phyloP scores from a whole-genome alignment of 1,140 invertebrate genomes.

The Archivesica marissinica region DNA sequence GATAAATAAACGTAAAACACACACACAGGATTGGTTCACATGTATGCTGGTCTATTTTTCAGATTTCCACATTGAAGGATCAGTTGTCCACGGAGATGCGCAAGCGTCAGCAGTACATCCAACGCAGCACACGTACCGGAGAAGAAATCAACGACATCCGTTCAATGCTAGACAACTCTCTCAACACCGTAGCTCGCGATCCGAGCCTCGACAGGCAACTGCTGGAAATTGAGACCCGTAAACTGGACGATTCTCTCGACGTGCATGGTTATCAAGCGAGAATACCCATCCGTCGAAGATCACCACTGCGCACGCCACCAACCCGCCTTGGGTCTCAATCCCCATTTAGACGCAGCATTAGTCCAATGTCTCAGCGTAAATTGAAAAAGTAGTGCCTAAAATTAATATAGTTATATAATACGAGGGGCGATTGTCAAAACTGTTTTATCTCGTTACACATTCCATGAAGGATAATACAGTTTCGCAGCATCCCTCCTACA shows the following conservation, averaged over 20 bases:
- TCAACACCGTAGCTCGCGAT: conserved; percentile 92
- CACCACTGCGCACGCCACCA: conserved; percentile 77
- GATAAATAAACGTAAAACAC: too few relatives aligned
- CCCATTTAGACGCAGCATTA: conserved; percentile 30
- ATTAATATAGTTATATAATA: background rate
- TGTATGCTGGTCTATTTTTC: conserved; percentile 17
- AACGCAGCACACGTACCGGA: conserved; percentile 91
- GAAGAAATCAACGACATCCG: conserved; percentile 93
- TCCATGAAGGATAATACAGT: background rate
- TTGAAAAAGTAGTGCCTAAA: conserved; percentile 45
- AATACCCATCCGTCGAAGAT: conserved; percentile 73
- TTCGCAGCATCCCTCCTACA: background rate
- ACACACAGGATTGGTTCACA: too few relatives aligned
- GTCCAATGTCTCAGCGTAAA: conserved; percentile 48
- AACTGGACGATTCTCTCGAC: conserved; percentile 87
- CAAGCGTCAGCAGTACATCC: conserved; percentile 92
- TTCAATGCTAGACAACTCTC: conserved; percentile 89
- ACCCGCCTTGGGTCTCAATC: conserved; percentile 56
- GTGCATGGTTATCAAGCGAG: conserved; percentile 57
- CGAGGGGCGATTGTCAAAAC: background rate
- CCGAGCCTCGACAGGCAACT: conserved; percentile 87
- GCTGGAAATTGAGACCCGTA: conserved; percentile 93
- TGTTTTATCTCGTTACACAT: background rate
- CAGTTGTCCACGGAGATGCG: conserved; percentile 94
- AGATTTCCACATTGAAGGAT: conserved; percentile 87